Conservation (phyloP, 2,888 invertebrate species). For the Lasioglossum vierecki region DNA sequence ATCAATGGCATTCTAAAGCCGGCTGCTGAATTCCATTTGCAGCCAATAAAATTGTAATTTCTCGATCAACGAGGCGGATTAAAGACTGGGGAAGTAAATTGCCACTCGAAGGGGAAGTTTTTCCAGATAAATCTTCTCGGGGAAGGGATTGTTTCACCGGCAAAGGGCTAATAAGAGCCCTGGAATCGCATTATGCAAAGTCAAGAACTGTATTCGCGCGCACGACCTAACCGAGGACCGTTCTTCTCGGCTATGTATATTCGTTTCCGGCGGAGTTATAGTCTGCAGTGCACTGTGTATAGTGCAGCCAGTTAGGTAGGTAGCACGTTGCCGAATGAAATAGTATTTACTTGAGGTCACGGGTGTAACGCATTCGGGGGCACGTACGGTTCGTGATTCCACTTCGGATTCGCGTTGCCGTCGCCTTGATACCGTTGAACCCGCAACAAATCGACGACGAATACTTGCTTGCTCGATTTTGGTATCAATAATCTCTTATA, state of each 20-base stretch:
- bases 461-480: not conserved
- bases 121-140: not conserved
- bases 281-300: not conserved
- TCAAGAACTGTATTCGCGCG: not conserved
- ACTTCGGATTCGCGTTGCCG: conserved; percentile 8
- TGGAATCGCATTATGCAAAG: not conserved
- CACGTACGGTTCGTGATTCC: conserved; percentile 24
- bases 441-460: conserved; percentile 26
- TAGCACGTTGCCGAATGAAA: not conserved
- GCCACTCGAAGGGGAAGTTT: not conserved
- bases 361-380: conserved; percentile 4
- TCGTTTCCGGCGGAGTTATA: conserved; percentile 32
- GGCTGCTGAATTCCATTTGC: not conserved
- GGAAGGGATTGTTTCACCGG: not conserved
- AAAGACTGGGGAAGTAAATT: not conserved
- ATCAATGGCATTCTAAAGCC: not conserved
- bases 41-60: not conserved
- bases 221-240: not conserved
- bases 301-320: not conserved
- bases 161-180: conserved; percentile 2
- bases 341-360: conserved; percentile 4
- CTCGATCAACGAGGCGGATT: not conserved
- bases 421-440: conserved; percentile 29
- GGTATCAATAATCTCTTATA: not conserved
- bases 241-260: conserved; percentile 7